Evolutionary conservation across 2,113 vertebrate species (phyloP).

Genomic region (Cisticola juncidis): DNA sequence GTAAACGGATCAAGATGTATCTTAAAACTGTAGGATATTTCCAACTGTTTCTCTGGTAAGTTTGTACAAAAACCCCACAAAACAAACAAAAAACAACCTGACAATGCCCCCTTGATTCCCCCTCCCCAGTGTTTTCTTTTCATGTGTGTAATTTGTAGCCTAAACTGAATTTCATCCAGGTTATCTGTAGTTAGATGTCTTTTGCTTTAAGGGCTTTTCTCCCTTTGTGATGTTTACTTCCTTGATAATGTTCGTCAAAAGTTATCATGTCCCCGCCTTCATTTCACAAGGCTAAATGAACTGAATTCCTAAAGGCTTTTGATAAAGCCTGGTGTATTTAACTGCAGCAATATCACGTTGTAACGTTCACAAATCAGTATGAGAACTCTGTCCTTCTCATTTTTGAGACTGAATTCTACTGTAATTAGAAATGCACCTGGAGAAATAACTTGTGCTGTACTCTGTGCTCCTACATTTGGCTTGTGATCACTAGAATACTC

Average conservation of each 20-base stretch:
- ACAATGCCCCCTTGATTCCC: neutral
- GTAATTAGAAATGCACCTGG: neutral
- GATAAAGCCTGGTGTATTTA: neutral
- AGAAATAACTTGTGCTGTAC: neutral
- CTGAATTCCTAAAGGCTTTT: neutral
- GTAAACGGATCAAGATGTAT: neutral
- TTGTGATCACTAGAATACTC: neutral
- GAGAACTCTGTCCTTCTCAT: neutral
- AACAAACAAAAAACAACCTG: neutral
- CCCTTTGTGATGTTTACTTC: neutral
- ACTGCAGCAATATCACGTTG: neutral
- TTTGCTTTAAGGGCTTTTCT: neutral
- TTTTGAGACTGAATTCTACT: neutral
- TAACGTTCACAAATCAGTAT: neutral
- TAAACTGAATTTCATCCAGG: neutral
- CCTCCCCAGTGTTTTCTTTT: neutral
- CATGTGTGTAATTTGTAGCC: neutral
- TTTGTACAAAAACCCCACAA: neutral
- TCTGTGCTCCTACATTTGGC: neutral
- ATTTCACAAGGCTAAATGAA: neutral
- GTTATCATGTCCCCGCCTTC: neutral
- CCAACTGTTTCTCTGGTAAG: neutral
- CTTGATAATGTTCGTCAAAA: neutral
- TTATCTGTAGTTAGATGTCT: neutral
- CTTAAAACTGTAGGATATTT: neutral